phyloP scores from a whole-genome alignment of 2,888 invertebrate genomes.

The Temnothorax ravouxi region DNA sequence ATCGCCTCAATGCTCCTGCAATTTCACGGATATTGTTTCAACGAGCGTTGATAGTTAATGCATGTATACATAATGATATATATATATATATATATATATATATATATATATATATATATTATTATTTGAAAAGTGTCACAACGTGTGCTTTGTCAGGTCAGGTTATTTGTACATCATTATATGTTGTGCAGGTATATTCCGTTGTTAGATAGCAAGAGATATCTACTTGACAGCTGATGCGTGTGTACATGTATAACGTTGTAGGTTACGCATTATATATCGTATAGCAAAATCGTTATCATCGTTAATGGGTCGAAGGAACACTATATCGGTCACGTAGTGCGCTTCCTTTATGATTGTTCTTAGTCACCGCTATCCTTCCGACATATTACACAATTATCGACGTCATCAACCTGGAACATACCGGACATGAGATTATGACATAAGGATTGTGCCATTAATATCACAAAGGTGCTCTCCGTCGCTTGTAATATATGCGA shows the following conservation, averaged over 20 bases:
- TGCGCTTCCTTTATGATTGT: constrained; percentile 16
- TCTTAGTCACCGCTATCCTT: constrained; percentile 23
- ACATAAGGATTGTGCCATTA: constrained; percentile 26
- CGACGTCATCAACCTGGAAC: constrained; percentile 24
- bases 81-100: background rate
- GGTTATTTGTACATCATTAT: constrained; percentile 1
- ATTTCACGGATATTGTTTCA: constrained; percentile 31
- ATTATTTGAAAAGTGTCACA: constrained; percentile 9
- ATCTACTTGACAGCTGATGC: background rate
- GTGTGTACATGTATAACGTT: background rate
- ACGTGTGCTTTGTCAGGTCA: background rate
- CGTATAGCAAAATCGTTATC: background rate
- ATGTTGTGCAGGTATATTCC: background rate
- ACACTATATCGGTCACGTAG: constrained; percentile 25
- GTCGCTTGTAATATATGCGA: constrained; percentile 6
- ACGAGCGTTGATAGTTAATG: background rate
- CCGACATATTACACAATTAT: constrained; percentile 51
- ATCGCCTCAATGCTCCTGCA: background rate
- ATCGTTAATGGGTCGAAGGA: constrained; percentile 33
- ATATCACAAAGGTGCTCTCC: constrained; percentile 21
- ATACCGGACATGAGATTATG: constrained; percentile 22
- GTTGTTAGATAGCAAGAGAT: background rate
- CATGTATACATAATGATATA: background rate
- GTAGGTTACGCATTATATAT: background rate
- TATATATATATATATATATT: background rate